These are phyloP conservation scores for Microvelia longipes DNA, from an alignment of 1,140 invertebrate species.

Conservation along the genomic window DNA sequence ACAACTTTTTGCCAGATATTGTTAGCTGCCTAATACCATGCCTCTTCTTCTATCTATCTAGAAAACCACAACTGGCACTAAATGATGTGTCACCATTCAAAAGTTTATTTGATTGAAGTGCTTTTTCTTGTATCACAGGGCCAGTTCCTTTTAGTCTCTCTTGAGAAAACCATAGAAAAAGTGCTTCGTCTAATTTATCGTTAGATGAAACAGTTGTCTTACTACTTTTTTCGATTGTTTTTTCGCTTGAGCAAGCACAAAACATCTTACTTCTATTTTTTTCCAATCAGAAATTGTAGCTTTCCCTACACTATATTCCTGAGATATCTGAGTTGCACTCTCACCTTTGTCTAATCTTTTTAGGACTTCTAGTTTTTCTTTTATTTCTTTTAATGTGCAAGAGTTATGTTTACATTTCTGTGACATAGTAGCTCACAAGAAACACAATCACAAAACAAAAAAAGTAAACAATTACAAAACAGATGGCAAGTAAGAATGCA, in stretches of 20 bases:
- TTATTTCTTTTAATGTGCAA: no score
- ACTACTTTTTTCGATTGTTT: neutral
- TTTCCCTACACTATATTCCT: no score
- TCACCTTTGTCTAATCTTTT: neutral
- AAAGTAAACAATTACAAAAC: no score
- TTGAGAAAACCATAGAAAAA: neutral
- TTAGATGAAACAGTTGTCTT: neutral
- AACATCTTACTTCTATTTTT: neutral
- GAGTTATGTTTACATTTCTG: no score
- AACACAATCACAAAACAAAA: no score
- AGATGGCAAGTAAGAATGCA: no score
- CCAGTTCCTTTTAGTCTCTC: neutral
- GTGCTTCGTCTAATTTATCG: neutral
- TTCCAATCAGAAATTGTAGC: no score
- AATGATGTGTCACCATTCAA: neutral
- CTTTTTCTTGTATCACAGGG: neutral
- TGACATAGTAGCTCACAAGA: no score
- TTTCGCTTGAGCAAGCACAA: neutral
- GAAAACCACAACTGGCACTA: neutral
- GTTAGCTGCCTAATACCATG: neutral
- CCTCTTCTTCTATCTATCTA: neutral
- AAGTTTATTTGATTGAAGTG: neutral
- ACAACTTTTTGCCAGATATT: neutral
- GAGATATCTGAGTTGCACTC: no score
- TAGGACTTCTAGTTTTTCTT: neutral